Conservation (phyloP, 2,113 vertebrate species). For the Gambusia holbrooki region DNA sequence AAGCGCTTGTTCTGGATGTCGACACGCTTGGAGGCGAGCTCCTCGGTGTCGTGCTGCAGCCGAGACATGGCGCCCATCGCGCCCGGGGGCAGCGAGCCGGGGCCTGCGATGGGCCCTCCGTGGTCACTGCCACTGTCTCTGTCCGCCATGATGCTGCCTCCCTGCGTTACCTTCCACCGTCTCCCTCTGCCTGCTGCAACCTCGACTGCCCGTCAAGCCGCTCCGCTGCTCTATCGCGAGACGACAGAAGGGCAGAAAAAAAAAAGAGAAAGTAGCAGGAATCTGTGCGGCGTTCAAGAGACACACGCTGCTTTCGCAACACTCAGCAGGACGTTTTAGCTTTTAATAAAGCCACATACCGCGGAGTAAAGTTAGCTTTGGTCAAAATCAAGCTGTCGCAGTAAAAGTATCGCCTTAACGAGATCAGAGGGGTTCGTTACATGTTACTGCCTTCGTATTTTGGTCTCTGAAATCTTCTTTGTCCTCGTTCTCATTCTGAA, state of each 20-base stretch:
- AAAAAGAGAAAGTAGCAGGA: slow-evolving; percentile 62
- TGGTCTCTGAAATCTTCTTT: background rate
- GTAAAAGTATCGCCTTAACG: background rate
- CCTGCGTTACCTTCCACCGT: slow-evolving; percentile 88
- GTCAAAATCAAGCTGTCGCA: slow-evolving; percentile 20
- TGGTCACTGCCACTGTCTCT: slow-evolving; percentile 96
- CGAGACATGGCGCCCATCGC: slow-evolving; percentile 86
- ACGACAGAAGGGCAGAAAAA: slow-evolving; percentile 54
- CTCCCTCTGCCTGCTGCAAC: slow-evolving; percentile 89
- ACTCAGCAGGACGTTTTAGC: background rate
- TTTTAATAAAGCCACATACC: background rate
- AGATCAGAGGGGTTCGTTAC: background rate
- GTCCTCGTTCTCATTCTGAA: background rate
- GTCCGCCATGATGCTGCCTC: slow-evolving; percentile 94
- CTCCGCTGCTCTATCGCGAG: slow-evolving; percentile 88
- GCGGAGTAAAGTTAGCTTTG: slow-evolving; percentile 19
- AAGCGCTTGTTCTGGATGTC: slow-evolving; percentile 98
- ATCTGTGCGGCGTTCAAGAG: slow-evolving; percentile 65
- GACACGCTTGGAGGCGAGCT: slow-evolving; percentile 94
- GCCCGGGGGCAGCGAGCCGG: slow-evolving; percentile 84
- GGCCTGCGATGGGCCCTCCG: slow-evolving; percentile 88
- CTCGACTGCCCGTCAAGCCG: slow-evolving; percentile 80
- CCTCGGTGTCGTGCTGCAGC: slow-evolving; percentile 95
- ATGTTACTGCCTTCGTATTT: background rate
- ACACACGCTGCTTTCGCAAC: slow-evolving; percentile 37